These are phyloP conservation scores for Platanista minor DNA, from an alignment of 2,113 vertebrate species.

Conservation along the genomic window DNA sequence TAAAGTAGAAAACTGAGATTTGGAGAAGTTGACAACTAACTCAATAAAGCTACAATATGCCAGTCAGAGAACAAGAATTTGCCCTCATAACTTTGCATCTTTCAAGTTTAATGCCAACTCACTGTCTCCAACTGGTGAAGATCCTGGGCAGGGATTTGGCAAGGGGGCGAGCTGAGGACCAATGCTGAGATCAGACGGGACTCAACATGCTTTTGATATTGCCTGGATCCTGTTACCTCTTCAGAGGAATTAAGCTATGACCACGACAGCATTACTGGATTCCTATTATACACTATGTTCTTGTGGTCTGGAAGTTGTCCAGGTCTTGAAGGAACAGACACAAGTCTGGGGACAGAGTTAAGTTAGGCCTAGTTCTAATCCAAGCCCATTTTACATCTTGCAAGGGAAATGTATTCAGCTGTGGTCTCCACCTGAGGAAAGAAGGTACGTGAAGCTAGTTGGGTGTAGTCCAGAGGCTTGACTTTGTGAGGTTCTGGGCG, in stretches of 20 bases:
- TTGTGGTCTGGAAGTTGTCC: constrained; percentile 50
- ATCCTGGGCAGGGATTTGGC: background rate
- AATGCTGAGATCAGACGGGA: background rate
- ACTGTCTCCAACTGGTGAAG: background rate
- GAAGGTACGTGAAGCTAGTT: background rate
- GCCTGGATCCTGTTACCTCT: constrained; percentile 18
- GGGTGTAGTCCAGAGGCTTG: background rate
- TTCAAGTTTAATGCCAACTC: background rate
- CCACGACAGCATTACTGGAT: constrained; percentile 51
- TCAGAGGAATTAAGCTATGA: constrained; percentile 61
- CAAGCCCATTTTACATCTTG: constrained; percentile 16
- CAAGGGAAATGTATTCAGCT: constrained; percentile 22
- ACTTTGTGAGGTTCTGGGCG: background rate
- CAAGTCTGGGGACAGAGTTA: constrained; percentile 59
- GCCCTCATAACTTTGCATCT: background rate
- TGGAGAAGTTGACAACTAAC: constrained; percentile 37
- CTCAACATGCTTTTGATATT: background rate
- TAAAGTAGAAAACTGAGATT: constrained; percentile 52
- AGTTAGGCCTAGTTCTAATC: constrained; percentile 44
- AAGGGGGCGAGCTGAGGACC: background rate
- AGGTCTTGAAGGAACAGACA: constrained; percentile 55
- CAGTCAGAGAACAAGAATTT: constrained; percentile 1
- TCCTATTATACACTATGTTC: constrained; percentile 51
- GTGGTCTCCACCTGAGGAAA: background rate
- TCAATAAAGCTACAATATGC: constrained; percentile 52